Evolutionary conservation across 2,888 invertebrate genomes (phyloP).

Genomic region (Erebia palarica): DNA sequence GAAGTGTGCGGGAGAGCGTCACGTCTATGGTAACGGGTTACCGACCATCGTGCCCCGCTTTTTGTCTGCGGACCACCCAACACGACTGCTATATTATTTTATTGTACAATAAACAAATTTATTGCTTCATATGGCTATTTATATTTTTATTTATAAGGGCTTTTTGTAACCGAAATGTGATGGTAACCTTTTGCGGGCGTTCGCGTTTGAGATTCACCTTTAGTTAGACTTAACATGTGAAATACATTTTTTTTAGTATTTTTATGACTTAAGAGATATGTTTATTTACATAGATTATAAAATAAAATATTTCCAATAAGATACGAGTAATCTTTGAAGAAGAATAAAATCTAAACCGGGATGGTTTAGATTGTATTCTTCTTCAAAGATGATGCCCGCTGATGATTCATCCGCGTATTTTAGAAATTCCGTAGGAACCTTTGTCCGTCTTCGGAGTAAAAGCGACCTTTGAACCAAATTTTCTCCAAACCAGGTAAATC

Average conservation of each 20-base stretch:
- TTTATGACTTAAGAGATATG: not conserved
- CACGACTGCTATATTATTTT: conserved; percentile 78
- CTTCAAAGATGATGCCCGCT: too few relatives aligned
- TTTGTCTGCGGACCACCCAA: conserved; percentile 78
- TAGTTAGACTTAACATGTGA: conserved; percentile 16
- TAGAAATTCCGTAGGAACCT: too few relatives aligned
- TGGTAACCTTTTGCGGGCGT: conserved; percentile 19
- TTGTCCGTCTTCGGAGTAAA: too few relatives aligned
- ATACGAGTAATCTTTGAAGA: too few relatives aligned
- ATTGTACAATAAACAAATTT: conserved; percentile 82
- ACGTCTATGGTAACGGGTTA: conserved; percentile 61
- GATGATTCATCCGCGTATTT: too few relatives aligned
- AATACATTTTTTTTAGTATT: conserved; percentile 1
- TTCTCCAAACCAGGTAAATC: too few relatives aligned
- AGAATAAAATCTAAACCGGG: too few relatives aligned
- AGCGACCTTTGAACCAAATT: too few relatives aligned
- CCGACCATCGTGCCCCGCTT: conserved; percentile 57
- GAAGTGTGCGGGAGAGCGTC: conserved; percentile 35
- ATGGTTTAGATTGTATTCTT: too few relatives aligned
- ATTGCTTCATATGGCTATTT: conserved; percentile 80
- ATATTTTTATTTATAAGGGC: conserved; percentile 79
- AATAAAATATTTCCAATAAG: not conserved
- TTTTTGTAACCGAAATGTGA: conserved; percentile 62
- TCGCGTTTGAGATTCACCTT: conserved; percentile 10
- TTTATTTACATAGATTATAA: not conserved